phyloP scores from a whole-genome alignment of 2,113 vertebrate species.

The Heterotilapia buettikoferi region DNA sequence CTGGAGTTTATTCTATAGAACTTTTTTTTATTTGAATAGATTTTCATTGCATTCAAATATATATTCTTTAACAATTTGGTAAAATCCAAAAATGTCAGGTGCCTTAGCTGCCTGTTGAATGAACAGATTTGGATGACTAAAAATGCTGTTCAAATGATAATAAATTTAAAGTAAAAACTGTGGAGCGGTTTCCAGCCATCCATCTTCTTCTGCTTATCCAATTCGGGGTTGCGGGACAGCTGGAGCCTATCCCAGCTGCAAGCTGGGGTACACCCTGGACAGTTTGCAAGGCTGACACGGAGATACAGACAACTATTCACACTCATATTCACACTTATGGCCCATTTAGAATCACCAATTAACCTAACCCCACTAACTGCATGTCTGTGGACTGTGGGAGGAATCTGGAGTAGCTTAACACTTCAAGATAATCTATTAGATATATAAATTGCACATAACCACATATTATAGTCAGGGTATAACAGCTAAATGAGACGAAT shows the following conservation, averaged over 20 bases:
- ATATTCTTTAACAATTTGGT: not conserved
- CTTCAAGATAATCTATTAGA: not conserved
- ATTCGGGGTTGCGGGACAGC: not conserved
- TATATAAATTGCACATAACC: not conserved
- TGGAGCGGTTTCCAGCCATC: not conserved
- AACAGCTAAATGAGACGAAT: not conserved
- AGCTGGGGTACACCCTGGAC: not conserved
- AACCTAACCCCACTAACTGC: not conserved
- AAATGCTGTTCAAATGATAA: not conserved
- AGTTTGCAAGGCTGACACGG: not conserved
- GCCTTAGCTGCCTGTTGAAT: not conserved
- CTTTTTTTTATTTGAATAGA: not conserved
- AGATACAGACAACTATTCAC: not conserved
- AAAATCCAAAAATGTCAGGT: not conserved
- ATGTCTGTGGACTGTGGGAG: not conserved
- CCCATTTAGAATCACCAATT: not conserved
- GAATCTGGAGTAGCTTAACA: not conserved
- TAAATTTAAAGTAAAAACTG: not conserved
- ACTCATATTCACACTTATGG: not conserved
- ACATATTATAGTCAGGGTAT: not conserved
- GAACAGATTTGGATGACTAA: not conserved
- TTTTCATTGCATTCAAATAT: not conserved
- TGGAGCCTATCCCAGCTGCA: not conserved
- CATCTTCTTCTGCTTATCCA: not conserved
- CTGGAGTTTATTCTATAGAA: not conserved